Evolutionary conservation across 2,113 vertebrate genomes (phyloP).

Genomic region (Saguinus midas): DNA sequence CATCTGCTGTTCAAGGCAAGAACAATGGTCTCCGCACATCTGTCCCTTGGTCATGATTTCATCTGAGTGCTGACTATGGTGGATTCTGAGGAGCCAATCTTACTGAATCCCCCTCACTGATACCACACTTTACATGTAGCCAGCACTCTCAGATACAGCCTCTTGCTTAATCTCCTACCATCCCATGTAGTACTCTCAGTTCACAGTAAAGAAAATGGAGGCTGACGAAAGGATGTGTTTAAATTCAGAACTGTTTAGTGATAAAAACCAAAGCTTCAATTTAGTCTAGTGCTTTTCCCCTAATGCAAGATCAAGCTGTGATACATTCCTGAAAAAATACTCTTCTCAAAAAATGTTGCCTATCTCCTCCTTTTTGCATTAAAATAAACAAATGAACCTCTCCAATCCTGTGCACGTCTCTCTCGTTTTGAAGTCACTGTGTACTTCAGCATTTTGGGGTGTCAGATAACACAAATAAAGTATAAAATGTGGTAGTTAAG

Average conservation of each 20-base stretch:
- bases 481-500: background rate
- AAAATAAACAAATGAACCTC: background rate
- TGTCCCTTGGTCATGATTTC: background rate
- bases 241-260: background rate
- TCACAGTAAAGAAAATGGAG: background rate
- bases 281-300: background rate
- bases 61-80: background rate
- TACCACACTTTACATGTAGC: background rate
- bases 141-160: background rate
- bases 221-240: background rate
- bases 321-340: background rate
- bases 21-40: fast-evolving
- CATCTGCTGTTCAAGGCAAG: background rate
- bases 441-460: background rate
- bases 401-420: background rate
- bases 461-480: background rate
- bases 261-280: background rate
- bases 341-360: background rate
- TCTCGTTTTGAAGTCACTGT: background rate
- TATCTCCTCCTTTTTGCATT: background rate
- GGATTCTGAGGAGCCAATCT: background rate
- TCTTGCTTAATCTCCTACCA: background rate
- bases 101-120: background rate
- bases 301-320: background rate
- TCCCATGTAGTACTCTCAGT: background rate